Conservation (phyloP, 2,113 vertebrate genomes). For the Solea senegalensis region DNA sequence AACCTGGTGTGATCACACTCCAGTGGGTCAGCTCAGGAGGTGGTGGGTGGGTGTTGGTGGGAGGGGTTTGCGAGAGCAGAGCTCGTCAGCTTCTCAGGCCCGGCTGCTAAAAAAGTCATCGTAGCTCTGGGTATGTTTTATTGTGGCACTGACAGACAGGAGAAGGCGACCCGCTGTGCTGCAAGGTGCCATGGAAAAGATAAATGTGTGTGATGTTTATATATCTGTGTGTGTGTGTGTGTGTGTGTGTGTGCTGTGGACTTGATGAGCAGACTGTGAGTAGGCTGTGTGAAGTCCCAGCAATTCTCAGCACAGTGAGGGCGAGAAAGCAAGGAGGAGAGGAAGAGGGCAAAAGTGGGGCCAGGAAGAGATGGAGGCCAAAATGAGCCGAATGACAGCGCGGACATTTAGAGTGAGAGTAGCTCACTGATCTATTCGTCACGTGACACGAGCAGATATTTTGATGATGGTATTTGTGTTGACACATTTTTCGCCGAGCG, state of each 20-base stretch:
- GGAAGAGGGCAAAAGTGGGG: not conserved
- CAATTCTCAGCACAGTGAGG: slow-evolving; percentile 13
- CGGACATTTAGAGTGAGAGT: slow-evolving; percentile 9
- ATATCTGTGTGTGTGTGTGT: slow-evolving; percentile 11
- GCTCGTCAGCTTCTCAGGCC: slow-evolving; percentile 25
- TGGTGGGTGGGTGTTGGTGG: not conserved
- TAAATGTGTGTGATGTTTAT: slow-evolving; percentile 1
- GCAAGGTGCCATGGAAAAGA: slow-evolving; percentile 41
- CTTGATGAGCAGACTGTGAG: slow-evolving; percentile 67
- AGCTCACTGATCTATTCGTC: slow-evolving; percentile 25
- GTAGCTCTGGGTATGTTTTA: slow-evolving; percentile 43
- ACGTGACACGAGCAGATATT: slow-evolving; percentile 22
- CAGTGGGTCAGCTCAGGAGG: slow-evolving; percentile 28
- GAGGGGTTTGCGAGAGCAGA: slow-evolving; percentile 8
- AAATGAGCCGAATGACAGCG: slow-evolving; percentile 37
- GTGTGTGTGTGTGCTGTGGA: not conserved
- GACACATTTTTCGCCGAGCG: not conserved
- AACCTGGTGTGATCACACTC: slow-evolving; percentile 55
- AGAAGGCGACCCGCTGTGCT: slow-evolving; percentile 50
- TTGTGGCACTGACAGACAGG: slow-evolving; percentile 53
- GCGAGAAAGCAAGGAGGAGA: slow-evolving; percentile 19
- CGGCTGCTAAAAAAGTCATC: slow-evolving; percentile 47
- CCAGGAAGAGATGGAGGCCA: slow-evolving; percentile 13
- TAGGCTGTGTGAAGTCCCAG: slow-evolving; percentile 64
- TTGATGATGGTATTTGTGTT: slow-evolving; percentile 21